phyloP scores from a whole-genome alignment of 1,140 invertebrate species.

The Zaprionus tsacasi region DNA sequence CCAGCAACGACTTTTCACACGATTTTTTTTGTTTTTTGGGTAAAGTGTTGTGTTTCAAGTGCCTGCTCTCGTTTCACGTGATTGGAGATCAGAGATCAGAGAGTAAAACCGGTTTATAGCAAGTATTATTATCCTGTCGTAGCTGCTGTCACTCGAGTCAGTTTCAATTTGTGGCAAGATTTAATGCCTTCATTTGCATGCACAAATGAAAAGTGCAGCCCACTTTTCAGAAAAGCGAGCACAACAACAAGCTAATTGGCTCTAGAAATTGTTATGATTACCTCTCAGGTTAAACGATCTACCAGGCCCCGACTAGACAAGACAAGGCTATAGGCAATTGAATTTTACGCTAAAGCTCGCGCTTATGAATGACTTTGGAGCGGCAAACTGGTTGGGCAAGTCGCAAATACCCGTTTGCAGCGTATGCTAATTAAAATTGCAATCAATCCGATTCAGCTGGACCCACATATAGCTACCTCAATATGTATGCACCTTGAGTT shows the following conservation, averaged over 20 bases:
- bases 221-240: constrained; percentile 45
- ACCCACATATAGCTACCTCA: not conserved
- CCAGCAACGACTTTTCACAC: constrained; percentile 67
- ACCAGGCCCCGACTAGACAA: constrained; percentile 42
- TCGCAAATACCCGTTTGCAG: constrained; percentile 57
- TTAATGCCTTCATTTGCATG: constrained; percentile 82
- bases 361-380: constrained; percentile 73
- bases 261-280: constrained; percentile 82
- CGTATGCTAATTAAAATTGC: constrained; percentile 73
- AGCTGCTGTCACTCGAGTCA: constrained; percentile 63
- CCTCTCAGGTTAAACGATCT: constrained; percentile 73
- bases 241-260: constrained; percentile 65
- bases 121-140: constrained; percentile 64
- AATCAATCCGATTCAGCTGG: constrained; percentile 49
- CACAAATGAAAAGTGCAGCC: constrained; percentile 72
- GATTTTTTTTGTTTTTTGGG: constrained; percentile 29
- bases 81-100: not conserved
- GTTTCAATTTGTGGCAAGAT: constrained; percentile 75
- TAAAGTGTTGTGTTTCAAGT: constrained; percentile 16
- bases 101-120: constrained; percentile 49
- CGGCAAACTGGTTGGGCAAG: constrained; percentile 61
- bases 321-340: constrained; percentile 48
- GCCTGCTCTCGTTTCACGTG: constrained; percentile 23
- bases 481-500: constrained; percentile 23
- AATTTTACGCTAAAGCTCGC: constrained; percentile 50